phyloP scores from a whole-genome alignment of 2,113 vertebrate species.

The Oostethus manadensis region DNA sequence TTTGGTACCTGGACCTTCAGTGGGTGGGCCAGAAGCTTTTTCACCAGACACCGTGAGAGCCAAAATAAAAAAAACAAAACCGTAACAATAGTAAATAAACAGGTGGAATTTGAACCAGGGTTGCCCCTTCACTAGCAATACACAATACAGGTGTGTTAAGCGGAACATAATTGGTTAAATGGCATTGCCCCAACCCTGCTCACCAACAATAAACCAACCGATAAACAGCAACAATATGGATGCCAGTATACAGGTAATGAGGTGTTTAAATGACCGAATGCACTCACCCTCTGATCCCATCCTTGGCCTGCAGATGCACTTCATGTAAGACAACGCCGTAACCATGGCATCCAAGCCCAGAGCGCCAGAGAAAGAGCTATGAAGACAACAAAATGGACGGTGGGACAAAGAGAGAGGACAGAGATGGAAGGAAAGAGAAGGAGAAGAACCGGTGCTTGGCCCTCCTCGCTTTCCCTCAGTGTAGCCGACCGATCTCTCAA shows the following conservation, averaged over 20 bases:
- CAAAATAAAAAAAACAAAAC: too few species aligned
- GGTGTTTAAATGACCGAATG: slow-evolving; percentile 55
- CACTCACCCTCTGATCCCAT: slow-evolving; percentile 45
- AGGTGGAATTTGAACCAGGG: too few species aligned
- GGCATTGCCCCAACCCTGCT: too few species aligned
- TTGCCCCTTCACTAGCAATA: too few species aligned
- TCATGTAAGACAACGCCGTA: slow-evolving; percentile 81
- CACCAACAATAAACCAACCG: background rate
- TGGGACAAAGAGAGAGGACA: slow-evolving; percentile 46
- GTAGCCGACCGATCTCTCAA: slow-evolving; percentile 42
- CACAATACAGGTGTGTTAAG: too few species aligned
- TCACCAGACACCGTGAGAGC: too few species aligned
- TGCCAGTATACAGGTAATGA: slow-evolving; percentile 39
- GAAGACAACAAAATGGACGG: slow-evolving; percentile 64
- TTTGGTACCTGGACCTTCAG: too few species aligned
- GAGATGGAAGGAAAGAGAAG: slow-evolving; percentile 32
- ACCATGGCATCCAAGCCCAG: slow-evolving; percentile 70
- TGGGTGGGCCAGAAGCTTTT: too few species aligned
- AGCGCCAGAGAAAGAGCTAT: slow-evolving; percentile 39
- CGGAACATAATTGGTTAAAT: too few species aligned
- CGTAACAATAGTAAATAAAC: too few species aligned
- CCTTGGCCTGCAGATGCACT: slow-evolving; percentile 83
- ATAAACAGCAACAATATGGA: background rate
- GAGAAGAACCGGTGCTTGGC: slow-evolving; percentile 37
- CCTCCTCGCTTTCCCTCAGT: slow-evolving; percentile 50